Evolutionary conservation across 2,888 invertebrate genomes (phyloP).

Genomic region (Orthosia gothica): DNA sequence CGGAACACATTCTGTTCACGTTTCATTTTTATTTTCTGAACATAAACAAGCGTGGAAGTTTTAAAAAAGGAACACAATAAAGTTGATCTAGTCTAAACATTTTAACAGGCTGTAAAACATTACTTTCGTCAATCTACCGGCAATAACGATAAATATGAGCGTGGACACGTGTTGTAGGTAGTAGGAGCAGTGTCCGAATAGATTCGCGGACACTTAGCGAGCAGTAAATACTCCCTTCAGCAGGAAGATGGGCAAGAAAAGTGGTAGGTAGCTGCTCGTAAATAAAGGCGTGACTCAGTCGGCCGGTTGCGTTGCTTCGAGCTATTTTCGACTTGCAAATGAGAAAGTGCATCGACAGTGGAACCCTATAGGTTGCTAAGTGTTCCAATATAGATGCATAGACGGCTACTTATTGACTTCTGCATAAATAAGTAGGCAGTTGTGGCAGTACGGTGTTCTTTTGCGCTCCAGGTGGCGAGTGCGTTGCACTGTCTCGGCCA

Average conservation of each 20-base stretch:
- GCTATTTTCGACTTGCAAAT: conserved; percentile 88
- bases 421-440: conserved; percentile 49
- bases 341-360: conserved; percentile 85
- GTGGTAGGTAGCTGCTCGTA: conserved; percentile 78
- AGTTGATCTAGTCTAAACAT: conserved; percentile 63
- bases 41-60: conserved; percentile 56
- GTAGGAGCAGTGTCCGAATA: conserved; percentile 54
- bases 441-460: conserved; percentile 42
- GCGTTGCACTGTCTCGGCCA: conserved; percentile 63
- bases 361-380: conserved; percentile 60
- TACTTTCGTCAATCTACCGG: conserved; percentile 58
- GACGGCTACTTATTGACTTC: conserved; percentile 57
- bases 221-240: conserved; percentile 71
- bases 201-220: conserved; percentile 74
- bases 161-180: conserved; percentile 64
- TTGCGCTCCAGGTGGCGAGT: conserved; percentile 66
- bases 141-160: conserved; percentile 68
- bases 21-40: conserved; percentile 57
- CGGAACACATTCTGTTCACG: conserved; percentile 51
- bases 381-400: conserved; percentile 55
- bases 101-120: conserved; percentile 61
- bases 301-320: conserved; percentile 72
- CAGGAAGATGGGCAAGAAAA: conserved; percentile 77
- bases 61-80: conserved; percentile 62
- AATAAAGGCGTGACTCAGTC: conserved; percentile 86